Conservation (phyloP, 2,113 vertebrate species). For the Sitta europaea region DNA sequence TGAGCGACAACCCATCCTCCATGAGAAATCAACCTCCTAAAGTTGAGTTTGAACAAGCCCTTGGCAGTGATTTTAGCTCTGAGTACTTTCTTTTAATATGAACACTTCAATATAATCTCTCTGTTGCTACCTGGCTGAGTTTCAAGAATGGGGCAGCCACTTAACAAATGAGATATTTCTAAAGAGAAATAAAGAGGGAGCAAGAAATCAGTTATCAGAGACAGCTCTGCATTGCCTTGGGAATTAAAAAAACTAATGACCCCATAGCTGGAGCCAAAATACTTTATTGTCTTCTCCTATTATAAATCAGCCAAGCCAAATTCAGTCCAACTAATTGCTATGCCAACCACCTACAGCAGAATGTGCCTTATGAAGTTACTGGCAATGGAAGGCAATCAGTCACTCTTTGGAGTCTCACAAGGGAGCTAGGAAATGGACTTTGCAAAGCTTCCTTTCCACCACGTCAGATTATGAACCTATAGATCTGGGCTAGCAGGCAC, state of each 20-base stretch:
- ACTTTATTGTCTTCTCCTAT: background rate
- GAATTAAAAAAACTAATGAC: conserved; percentile 43
- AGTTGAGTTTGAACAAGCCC: background rate
- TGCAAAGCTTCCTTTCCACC: background rate
- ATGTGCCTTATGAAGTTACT: background rate
- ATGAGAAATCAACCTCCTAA: background rate
- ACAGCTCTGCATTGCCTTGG: conserved; percentile 18
- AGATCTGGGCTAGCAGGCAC: background rate
- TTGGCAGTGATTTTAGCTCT: background rate
- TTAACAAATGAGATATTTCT: conserved; percentile 46
- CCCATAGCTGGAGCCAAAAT: conserved; percentile 9
- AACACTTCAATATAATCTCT: background rate
- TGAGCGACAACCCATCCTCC: background rate
- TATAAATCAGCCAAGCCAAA: conserved; percentile 13
- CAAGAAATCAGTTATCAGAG: conserved; percentile 29
- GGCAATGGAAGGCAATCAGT: background rate
- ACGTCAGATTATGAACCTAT: background rate
- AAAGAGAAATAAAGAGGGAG: background rate
- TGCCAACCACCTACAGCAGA: background rate
- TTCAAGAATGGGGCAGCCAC: conserved; percentile 13
- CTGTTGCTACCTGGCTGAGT: conserved; percentile 10
- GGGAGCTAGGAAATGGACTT: background rate
- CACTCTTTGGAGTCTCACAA: background rate
- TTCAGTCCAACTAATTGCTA: background rate
- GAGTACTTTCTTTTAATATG: background rate